phyloP scores from a whole-genome alignment of 2,797 vertebrate species.

The Caiman crocodilus region DNA sequence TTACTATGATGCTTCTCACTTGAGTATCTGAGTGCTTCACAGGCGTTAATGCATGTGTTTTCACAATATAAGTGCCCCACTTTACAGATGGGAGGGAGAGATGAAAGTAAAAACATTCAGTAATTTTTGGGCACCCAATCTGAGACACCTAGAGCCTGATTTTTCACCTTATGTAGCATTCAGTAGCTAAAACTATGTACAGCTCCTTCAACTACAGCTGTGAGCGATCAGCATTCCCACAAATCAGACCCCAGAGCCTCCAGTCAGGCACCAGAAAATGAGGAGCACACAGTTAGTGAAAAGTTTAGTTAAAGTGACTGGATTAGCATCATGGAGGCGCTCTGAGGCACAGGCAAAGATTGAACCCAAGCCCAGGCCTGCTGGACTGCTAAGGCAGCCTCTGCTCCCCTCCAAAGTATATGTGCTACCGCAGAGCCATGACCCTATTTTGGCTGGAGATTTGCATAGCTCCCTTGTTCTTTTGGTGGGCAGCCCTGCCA shows the following conservation, averaged over 20 bases:
- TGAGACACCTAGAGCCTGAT: neutral
- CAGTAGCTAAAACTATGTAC: neutral
- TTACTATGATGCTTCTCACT: neutral
- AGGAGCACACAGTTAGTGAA: neutral
- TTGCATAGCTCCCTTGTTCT: too few relatives aligned
- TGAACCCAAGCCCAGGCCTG: too few relatives aligned
- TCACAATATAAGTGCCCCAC: neutral
- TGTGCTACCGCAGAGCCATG: too few relatives aligned
- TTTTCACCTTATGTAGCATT: neutral
- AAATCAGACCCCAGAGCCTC: neutral
- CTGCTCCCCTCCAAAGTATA: too few relatives aligned
- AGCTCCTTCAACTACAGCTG: neutral
- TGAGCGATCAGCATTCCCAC: neutral
- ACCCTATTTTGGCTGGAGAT: too few relatives aligned
- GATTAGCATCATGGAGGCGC: neutral
- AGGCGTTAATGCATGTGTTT: neutral
- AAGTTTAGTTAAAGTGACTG: neutral
- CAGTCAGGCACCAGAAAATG: slow-evolving; percentile 26
- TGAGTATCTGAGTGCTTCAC: neutral
- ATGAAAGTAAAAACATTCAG: too few relatives aligned
- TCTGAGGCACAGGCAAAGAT: too few relatives aligned
- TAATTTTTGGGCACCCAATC: neutral
- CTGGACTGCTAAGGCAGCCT: too few relatives aligned
- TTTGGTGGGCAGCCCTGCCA: too few relatives aligned
- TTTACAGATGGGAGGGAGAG: neutral